Evolutionary conservation across 1,140 invertebrate genomes (phyloP).

Genomic region (Lasioglossum baleicum): DNA sequence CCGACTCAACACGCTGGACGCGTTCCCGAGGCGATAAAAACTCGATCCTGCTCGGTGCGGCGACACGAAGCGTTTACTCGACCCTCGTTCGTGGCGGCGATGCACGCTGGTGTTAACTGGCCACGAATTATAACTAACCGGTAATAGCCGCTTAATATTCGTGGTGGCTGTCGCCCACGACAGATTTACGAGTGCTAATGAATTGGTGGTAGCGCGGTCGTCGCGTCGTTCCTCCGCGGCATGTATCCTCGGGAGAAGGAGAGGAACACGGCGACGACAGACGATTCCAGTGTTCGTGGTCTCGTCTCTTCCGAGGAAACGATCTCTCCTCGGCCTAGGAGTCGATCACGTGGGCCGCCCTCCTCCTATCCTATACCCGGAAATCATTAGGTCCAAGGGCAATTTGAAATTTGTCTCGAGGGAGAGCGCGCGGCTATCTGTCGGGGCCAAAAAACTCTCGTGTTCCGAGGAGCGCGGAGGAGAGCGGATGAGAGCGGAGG

Average conservation of each 20-base stretch:
- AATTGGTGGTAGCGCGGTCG: conserved; percentile 71
- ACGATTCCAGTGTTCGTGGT: not conserved
- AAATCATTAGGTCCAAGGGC: conserved; percentile 67
- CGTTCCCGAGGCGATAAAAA: conserved; percentile 7
- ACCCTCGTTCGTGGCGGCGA: too few relatives aligned
- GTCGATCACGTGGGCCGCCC: conserved; percentile 22
- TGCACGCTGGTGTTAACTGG: conserved; percentile 71
- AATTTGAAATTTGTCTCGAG: conserved; percentile 60
- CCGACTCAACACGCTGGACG: too few relatives aligned
- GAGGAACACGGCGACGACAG: not conserved
- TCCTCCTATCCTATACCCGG: conserved; percentile 56
- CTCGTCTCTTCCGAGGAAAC: not conserved
- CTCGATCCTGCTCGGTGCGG: too few relatives aligned
- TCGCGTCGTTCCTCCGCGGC: conserved; percentile 13
- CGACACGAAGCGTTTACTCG: too few relatives aligned
- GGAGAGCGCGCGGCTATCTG: conserved; percentile 22
- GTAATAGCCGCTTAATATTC: conserved; percentile 79
- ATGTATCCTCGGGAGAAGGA: not conserved
- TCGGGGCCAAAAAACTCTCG: conserved; percentile 42
- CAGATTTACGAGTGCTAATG: conserved; percentile 80
- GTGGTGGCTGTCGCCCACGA: conserved; percentile 72
- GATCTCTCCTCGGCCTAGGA: not conserved
- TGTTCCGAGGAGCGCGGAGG: conserved; percentile 51
- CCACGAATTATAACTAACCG: conserved; percentile 74
- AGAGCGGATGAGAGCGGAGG: not conserved